These are phyloP conservation scores for Streptopelia turtur DNA, from an alignment of 2,797 vertebrate genomes.

Conservation along the genomic window DNA sequence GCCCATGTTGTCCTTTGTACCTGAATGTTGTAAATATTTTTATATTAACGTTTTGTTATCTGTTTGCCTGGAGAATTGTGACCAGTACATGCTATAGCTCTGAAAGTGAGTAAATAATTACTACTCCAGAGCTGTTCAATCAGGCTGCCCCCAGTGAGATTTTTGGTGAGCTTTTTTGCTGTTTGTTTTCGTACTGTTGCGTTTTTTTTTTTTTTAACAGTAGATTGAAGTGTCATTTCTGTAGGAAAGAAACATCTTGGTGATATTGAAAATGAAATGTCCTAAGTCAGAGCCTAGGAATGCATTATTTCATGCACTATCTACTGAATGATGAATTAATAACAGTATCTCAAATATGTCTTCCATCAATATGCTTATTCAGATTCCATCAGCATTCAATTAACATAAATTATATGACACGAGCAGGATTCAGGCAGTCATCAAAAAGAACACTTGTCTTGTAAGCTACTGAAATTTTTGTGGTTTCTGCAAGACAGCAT, in stretches of 20 bases:
- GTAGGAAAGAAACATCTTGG: slow-evolving; percentile 12
- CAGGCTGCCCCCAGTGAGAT: neutral
- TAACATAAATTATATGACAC: slow-evolving; percentile 66
- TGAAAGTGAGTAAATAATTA: neutral
- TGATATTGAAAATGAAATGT: slow-evolving; percentile 27
- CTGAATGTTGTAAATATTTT: neutral
- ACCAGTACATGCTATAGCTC: neutral
- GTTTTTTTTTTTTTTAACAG: neutral
- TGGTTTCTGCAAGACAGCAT: slow-evolving; percentile 23
- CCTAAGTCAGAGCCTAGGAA: slow-evolving; percentile 48
- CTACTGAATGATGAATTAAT: slow-evolving; percentile 73
- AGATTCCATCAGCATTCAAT: slow-evolving; percentile 72
- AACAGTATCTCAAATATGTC: slow-evolving; percentile 63
- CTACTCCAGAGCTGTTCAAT: neutral
- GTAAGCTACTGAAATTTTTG: slow-evolving; percentile 10
- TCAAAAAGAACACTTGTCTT: slow-evolving; percentile 19
- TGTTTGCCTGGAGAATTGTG: neutral
- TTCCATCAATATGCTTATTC: slow-evolving; percentile 67
- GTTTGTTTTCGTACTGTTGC: neutral
- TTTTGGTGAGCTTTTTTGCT: neutral
- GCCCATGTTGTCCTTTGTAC: neutral
- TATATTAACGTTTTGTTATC: neutral
- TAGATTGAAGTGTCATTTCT: slow-evolving; percentile 31
- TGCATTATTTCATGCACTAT: slow-evolving; percentile 65
- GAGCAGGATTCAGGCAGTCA: slow-evolving; percentile 40